Conservation (phyloP, 2,888 invertebrate species). For the Cistogaster globosa region DNA sequence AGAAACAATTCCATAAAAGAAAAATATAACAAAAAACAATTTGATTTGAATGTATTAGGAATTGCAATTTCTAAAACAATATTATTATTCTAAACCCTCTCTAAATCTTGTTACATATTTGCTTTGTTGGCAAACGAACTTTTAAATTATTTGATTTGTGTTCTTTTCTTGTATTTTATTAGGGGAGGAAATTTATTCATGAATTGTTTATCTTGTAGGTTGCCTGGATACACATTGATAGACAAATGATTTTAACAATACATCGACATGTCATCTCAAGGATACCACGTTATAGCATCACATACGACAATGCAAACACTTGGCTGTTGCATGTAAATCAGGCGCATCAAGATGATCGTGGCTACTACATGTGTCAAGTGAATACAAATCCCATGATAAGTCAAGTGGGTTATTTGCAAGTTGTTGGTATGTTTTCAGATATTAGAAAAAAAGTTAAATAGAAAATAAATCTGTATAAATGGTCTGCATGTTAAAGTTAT, state of each 20-base stretch:
- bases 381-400: slow-evolving; percentile 98
- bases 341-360: slow-evolving; percentile 95
- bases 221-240: slow-evolving; percentile 97
- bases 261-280: slow-evolving; percentile 95
- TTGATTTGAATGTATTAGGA: slow-evolving; percentile 10
- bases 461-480: slow-evolving; percentile 34
- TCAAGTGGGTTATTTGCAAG: slow-evolving; percentile 96
- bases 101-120: slow-evolving; percentile 20
- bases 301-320: slow-evolving; percentile 95
- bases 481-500: background rate
- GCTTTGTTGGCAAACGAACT: background rate
- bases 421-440: slow-evolving; percentile 89
- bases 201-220: slow-evolving; percentile 85
- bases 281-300: slow-evolving; percentile 94
- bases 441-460: background rate
- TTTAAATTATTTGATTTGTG: background rate
- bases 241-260: slow-evolving; percentile 96
- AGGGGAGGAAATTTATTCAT: slow-evolving; percentile 8
- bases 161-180: background rate
- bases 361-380: slow-evolving; percentile 86
- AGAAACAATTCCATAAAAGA: slow-evolving; percentile 17
- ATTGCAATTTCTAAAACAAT: background rate
- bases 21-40: slow-evolving; percentile 29
- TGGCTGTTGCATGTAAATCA: slow-evolving; percentile 95
- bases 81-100: background rate